These are phyloP conservation scores for Tragelaphus eurycerus DNA, from an alignment of 2,797 vertebrate genomes.

Conservation along the genomic window DNA sequence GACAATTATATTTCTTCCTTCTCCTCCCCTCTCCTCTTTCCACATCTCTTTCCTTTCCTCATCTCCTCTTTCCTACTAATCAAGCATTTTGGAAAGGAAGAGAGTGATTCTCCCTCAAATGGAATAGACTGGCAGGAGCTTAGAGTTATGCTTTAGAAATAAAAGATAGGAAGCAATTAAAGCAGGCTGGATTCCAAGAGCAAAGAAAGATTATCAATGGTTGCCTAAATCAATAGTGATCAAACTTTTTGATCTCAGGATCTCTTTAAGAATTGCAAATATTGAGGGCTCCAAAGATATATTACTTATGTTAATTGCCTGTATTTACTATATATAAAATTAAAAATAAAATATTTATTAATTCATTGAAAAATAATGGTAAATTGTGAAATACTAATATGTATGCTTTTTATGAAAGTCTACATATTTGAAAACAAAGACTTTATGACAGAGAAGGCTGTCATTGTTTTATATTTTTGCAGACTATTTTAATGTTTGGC, in stretches of 20 bases:
- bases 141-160: not conserved
- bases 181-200: not conserved
- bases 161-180: not conserved
- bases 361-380: not conserved
- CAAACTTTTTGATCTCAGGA: not conserved
- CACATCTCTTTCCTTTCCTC: not conserved
- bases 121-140: not conserved
- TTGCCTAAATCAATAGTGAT: not conserved
- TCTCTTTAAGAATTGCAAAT: not conserved
- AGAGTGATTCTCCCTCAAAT: not conserved
- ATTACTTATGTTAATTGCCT: not conserved
- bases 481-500: not conserved
- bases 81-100: not conserved
- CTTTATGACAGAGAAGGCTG: not conserved
- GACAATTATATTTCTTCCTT: not conserved
- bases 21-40: accelerated
- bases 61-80: not conserved
- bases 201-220: not conserved
- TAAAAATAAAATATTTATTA: not conserved
- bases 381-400: not conserved
- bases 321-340: not conserved
- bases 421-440: not conserved
- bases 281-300: not conserved
- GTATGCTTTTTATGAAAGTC: not conserved
- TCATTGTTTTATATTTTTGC: not conserved